Evolutionary conservation across 2,797 vertebrate genomes (phyloP), one percentile per base, ranked within the genome.

Genomic region (Galago senegalensis): DNA sequence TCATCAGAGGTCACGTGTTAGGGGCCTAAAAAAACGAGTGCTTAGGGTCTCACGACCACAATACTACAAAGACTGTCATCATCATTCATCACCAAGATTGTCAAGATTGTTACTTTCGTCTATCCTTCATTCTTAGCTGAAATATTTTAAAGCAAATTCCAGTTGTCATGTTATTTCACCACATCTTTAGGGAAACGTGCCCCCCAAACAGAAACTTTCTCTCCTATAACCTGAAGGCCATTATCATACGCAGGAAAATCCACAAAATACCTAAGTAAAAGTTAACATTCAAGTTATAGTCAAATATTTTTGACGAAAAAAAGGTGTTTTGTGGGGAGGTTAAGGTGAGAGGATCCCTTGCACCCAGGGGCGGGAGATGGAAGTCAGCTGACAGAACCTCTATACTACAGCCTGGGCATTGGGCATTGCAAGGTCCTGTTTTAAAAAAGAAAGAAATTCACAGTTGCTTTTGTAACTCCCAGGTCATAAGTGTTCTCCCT

Each of bases 91-190:
- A 7, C 21, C 37, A 70, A 77, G 2, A 27, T 34, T 60, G n/a
- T 63, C 72, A 72, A 65, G 29, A 67, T 49, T 10, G 37, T 69
- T 79, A 61, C n/a, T 70, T 58, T 82, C 16, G 17, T 60, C 17
- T 37, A 23, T 17, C 53, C 9, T 34, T 58, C 65, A 70, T 89
- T 92, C 34, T 70, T 46, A 73, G 60, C 17, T 75, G 61, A 91
- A 77, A 90, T 87, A 43, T 93, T 70, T 83, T 91, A 56, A 94
- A 65, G 27, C 7, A 37, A 83, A 77, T 73, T 7, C 7, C 17
- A 85, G 58, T 79, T 60, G 14, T 16, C 31, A n/a, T 16, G 16
- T 63, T 46, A 82, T 79, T 92, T 82, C 40, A 83, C 4, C 29
- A 83, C 49, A 53, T 92, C 56, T 23, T 73, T 73, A 53, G 37